A percentile compares a stretch with the other conserved stretches of the same genome.
Evolutionary conservation across 2,797 vertebrate species (phyloP).

Genomic region (Microctenopoma steveboyesi): DNA sequence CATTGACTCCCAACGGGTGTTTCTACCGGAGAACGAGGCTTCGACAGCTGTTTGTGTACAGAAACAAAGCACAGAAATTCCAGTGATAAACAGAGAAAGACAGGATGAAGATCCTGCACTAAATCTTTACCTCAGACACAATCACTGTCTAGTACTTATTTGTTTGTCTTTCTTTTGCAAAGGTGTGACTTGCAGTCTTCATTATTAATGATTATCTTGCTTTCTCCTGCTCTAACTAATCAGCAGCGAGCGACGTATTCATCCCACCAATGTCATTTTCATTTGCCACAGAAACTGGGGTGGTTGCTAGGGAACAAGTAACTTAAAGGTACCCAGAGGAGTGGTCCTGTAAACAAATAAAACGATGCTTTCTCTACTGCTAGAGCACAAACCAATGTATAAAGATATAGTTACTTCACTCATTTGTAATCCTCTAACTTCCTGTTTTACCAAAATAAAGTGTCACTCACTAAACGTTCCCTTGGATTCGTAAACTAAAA

Average conservation of each 20-base stretch:
- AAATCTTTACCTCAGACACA: too few relatives aligned
- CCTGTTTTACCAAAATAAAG: neutral
- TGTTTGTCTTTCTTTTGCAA: too few relatives aligned
- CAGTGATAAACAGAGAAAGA: constrained; percentile 39
- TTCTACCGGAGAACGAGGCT: constrained; percentile 18
- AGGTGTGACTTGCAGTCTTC: neutral
- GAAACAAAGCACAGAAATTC: constrained; percentile 45
- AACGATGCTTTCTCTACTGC: too few relatives aligned
- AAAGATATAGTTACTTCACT: neutral
- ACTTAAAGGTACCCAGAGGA: too few relatives aligned
- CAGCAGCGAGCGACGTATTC: neutral
- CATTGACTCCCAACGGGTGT: constrained; percentile 28
- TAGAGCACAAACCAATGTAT: neutral
- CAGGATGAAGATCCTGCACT: neutral
- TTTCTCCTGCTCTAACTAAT: neutral
- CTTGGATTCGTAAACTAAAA: neutral
- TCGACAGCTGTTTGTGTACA: neutral
- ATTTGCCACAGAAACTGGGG: neutral
- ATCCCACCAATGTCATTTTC: neutral
- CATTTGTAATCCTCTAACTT: neutral
- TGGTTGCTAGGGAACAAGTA: neutral
- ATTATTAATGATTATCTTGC: neutral
- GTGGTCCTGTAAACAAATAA: too few relatives aligned
- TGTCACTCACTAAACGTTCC: constrained; percentile 12
- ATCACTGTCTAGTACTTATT: too few relatives aligned